phyloP scores from a whole-genome alignment of 2,113 vertebrate genomes.

The Phyllostomus discolor region DNA sequence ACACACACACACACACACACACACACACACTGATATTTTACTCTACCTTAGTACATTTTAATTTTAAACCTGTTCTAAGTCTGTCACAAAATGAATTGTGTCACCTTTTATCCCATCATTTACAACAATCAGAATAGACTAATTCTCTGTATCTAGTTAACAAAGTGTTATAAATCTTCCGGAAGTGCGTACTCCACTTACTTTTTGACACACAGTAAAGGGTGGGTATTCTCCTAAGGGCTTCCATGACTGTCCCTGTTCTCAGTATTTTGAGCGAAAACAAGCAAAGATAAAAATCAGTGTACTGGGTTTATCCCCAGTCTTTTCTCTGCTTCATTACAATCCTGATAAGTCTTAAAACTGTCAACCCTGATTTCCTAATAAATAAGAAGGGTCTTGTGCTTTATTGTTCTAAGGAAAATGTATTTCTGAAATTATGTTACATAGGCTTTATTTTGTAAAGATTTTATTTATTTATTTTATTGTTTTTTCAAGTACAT shows the following conservation, averaged over 20 bases:
- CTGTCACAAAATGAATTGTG: neutral
- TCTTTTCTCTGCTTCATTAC: neutral
- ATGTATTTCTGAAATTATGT: neutral
- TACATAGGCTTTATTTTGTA: neutral
- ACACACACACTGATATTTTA: neutral
- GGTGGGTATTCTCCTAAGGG: neutral
- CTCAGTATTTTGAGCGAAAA: neutral
- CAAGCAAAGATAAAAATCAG: neutral
- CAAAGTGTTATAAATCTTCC: neutral
- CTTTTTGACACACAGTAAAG: neutral
- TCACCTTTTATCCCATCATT: neutral
- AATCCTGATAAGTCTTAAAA: neutral
- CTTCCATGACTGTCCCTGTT: neutral
- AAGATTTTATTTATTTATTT: no score
- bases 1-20: neutral
- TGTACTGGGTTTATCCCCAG: neutral
- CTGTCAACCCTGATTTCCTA: neutral
- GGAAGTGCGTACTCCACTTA: neutral
- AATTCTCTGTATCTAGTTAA: neutral
- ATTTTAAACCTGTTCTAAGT: neutral
- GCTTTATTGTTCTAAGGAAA: neutral
- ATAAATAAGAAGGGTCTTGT: neutral
- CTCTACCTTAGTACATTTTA: conserved; percentile 19
- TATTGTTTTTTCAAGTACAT: no score
- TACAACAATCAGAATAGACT: neutral